Evolutionary conservation across 2,113 vertebrate genomes (phyloP).

Genomic region (Corythornis cristatus): DNA sequence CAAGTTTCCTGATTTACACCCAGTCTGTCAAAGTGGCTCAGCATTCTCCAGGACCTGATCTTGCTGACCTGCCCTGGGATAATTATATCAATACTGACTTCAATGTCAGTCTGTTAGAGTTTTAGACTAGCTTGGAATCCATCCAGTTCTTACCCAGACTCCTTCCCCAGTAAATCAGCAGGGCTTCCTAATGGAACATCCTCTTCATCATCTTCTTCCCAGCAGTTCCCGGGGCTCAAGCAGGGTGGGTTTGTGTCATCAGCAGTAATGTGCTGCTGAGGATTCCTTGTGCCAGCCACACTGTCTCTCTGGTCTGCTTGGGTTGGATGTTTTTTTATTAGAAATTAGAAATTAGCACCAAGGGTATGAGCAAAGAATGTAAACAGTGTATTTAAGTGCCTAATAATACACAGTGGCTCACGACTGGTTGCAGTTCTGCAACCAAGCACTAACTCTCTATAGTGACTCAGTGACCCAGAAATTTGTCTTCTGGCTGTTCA

Average conservation of each 20-base stretch:
- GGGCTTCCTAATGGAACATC: background rate
- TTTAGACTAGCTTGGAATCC: slow-evolving; percentile 12
- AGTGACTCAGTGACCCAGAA: slow-evolving; percentile 62
- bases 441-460: slow-evolving; percentile 12
- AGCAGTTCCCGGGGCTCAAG: background rate
- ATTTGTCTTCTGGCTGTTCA: background rate
- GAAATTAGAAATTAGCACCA: slow-evolving; percentile 33
- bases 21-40: background rate
- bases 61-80: background rate
- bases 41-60: background rate
- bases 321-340: slow-evolving; percentile 17
- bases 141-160: background rate
- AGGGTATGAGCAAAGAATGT: slow-evolving; percentile 40
- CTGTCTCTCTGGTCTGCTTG: slow-evolving; percentile 4
- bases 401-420: slow-evolving; percentile 6
- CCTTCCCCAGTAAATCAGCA: background rate
- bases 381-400: slow-evolving; percentile 34
- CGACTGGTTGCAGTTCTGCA: slow-evolving; percentile 6
- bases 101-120: background rate
- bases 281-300: background rate
- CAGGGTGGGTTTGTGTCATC: background rate
- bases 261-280: background rate
- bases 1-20: background rate
- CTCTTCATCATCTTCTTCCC: background rate
- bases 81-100: background rate